phyloP scores from a whole-genome alignment of 2,113 vertebrate species.

The Poeciliopsis turrubarensis region DNA sequence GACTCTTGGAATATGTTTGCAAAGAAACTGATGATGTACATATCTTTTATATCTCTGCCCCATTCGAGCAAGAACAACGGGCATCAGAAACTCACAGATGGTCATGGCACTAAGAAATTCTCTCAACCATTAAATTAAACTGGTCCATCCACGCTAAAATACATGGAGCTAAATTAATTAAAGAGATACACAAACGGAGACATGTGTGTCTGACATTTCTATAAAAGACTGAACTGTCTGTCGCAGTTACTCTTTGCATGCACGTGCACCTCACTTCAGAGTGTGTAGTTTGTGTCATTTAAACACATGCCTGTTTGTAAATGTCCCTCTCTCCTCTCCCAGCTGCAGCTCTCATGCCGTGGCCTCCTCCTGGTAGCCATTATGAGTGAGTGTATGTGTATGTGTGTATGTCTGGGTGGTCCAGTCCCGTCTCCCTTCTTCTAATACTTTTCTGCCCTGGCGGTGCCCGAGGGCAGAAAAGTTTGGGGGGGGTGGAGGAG shows the following conservation, averaged over 20 bases:
- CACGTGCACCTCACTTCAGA: slow-evolving; percentile 25
- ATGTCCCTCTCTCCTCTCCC: slow-evolving; percentile 56
- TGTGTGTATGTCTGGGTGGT: slow-evolving; percentile 90
- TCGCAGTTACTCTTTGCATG: slow-evolving; percentile 11
- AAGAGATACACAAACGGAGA: slow-evolving; percentile 21
- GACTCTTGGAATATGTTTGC: not conserved
- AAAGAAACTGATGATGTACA: not conserved
- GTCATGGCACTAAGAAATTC: slow-evolving; percentile 35
- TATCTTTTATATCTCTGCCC: not conserved
- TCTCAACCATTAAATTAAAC: slow-evolving; percentile 14
- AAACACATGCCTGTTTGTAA: slow-evolving; percentile 27
- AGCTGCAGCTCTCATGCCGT: slow-evolving; percentile 77
- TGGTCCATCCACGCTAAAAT: slow-evolving; percentile 14
- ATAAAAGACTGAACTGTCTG: slow-evolving; percentile 47
- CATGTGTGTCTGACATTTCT: slow-evolving; percentile 67
- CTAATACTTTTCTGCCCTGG: slow-evolving; percentile 87
- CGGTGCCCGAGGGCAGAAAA: slow-evolving; percentile 88
- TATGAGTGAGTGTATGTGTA: slow-evolving; percentile 67
- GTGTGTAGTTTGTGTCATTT: slow-evolving; percentile 46
- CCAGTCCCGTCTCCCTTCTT: slow-evolving; percentile 72
- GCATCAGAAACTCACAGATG: slow-evolving; percentile 44
- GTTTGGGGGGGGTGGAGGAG: not conserved
- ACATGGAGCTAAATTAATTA: slow-evolving; percentile 4
- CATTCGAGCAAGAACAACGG: not conserved
- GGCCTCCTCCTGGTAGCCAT: slow-evolving; percentile 84